Conservation (phyloP, 2,797 vertebrate species). For the Smutsia temminckii region DNA sequence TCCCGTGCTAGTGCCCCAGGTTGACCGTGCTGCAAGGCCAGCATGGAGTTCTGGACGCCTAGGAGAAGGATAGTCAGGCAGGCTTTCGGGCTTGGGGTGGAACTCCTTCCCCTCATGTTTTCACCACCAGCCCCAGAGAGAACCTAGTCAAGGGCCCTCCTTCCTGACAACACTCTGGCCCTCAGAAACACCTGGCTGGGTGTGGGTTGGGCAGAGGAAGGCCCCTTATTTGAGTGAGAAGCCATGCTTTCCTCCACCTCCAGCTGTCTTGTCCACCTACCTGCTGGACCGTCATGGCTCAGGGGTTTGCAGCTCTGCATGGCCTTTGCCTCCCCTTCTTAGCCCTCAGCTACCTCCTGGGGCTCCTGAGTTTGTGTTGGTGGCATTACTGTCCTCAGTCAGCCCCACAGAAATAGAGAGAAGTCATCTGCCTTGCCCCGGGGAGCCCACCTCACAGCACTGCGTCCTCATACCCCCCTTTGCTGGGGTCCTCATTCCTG, state of each 20-base stretch:
- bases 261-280: not conserved
- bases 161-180: not conserved
- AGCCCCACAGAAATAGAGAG: not conserved
- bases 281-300: not conserved
- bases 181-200: not conserved
- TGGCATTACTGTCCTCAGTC: not conserved
- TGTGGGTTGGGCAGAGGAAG: not conserved
- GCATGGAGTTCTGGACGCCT: not conserved
- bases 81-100: not conserved
- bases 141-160: not conserved
- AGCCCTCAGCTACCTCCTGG: not conserved
- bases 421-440: not conserved
- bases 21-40: not conserved
- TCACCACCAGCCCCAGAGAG: not conserved
- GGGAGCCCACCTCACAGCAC: rapidly evolving
- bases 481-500: not conserved
- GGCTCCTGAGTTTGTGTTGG: not conserved
- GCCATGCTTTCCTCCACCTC: too few species aligned
- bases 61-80: not conserved
- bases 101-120: not conserved
- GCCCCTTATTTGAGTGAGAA: not conserved
- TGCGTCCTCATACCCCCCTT: not conserved
- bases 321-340: not conserved
- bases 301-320: not conserved
- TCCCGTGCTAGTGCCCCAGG: rapidly evolving